Conservation (phyloP, 2,113 vertebrate genomes). For the Lathamus discolor region DNA sequence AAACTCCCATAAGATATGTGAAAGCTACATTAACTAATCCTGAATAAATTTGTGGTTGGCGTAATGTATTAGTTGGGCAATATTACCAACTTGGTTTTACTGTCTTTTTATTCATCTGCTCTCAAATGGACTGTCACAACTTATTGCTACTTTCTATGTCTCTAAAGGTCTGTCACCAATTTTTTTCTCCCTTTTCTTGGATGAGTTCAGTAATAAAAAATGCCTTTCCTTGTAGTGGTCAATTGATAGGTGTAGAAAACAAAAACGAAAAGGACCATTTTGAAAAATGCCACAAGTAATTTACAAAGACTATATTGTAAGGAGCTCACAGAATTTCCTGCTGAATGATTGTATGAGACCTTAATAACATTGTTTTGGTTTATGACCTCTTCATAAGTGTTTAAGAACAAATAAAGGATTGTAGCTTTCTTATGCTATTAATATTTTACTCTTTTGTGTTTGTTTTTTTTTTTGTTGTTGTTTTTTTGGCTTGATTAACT, state of each 20-base stretch:
- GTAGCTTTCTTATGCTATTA: not conserved
- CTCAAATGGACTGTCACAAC: constrained; percentile 3
- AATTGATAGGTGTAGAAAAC: constrained; percentile 44
- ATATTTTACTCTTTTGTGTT: not conserved
- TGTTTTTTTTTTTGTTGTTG: not conserved
- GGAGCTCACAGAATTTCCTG: not conserved
- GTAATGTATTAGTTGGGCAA: not conserved
- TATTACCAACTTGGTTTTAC: not conserved
- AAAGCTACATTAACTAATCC: constrained; percentile 9
- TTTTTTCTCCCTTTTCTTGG: not conserved
- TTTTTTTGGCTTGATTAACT: not conserved
- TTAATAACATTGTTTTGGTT: constrained; percentile 5
- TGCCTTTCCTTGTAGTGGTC: not conserved
- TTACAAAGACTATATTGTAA: constrained; percentile 12
- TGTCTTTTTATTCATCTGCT: constrained; percentile 30
- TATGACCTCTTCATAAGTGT: not conserved
- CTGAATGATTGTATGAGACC: not conserved
- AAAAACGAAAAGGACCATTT: constrained; percentile 25
- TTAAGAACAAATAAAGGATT: constrained; percentile 16
- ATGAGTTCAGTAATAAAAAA: constrained; percentile 15
- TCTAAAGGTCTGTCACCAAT: not conserved
- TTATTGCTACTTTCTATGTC: constrained; percentile 13
- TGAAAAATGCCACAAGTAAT: constrained; percentile 44
- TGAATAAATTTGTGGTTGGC: not conserved
- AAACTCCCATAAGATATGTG: not conserved